Evolutionary conservation across 2,113 vertebrate species (phyloP).

Genomic region (Pongo abelii): DNA sequence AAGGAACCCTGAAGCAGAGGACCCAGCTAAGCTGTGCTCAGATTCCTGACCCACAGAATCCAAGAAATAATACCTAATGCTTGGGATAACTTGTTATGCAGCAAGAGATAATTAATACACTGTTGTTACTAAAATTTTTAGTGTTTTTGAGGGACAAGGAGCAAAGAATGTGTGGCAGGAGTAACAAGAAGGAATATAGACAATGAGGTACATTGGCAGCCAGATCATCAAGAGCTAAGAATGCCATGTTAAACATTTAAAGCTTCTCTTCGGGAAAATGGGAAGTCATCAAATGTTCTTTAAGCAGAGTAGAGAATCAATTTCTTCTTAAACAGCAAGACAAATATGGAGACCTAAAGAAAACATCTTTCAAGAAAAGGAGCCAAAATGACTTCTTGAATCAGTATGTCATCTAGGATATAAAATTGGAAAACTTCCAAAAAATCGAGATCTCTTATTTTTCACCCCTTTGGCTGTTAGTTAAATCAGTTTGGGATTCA

Average conservation of each 20-base stretch:
- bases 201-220: neutral
- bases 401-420: neutral
- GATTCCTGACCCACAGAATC: neutral
- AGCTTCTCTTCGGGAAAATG: neutral
- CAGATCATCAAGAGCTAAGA: neutral
- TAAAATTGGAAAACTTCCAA: slow-evolving; percentile 53
- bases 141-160: neutral
- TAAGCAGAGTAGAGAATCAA: neutral
- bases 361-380: slow-evolving; percentile 22
- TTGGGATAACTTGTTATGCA: neutral
- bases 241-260: neutral
- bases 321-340: slow-evolving; percentile 48
- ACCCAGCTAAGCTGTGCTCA: neutral
- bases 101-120: neutral
- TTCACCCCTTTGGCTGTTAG: slow-evolving; percentile 20
- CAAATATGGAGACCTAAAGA: neutral
- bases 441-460: slow-evolving; percentile 48
- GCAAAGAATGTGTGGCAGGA: neutral
- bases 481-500: slow-evolving; percentile 62
- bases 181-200: neutral
- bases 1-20: neutral
- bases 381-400: slow-evolving; percentile 35
- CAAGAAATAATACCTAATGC: neutral
- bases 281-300: neutral
- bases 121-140: neutral